phyloP scores from a whole-genome alignment of 2,888 invertebrate species.

The Oscheius sp. region DNA sequence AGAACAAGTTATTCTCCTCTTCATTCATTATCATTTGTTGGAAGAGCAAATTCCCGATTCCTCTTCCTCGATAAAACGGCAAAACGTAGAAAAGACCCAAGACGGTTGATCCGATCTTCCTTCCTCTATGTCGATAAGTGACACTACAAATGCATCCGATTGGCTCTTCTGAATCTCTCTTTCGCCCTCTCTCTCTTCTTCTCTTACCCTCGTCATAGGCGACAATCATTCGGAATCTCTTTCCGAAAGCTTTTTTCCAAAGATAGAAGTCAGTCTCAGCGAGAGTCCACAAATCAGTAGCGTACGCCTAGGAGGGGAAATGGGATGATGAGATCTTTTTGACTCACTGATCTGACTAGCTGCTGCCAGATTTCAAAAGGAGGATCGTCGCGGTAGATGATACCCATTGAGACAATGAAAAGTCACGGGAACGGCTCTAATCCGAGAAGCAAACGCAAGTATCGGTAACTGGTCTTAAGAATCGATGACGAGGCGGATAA shows the following conservation, averaged over 20 bases:
- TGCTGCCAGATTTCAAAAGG: slow-evolving; percentile 8
- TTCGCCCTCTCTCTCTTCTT: too few species aligned
- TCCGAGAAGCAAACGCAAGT: neutral
- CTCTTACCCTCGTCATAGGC: slow-evolving; percentile 22
- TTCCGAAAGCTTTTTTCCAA: slow-evolving; percentile 17
- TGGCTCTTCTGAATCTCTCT: too few species aligned
- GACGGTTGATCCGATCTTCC: neutral
- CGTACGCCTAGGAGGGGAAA: slow-evolving; percentile 6
- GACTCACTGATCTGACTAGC: slow-evolving; percentile 1
- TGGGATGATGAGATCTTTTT: neutral
- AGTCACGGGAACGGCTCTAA: slow-evolving; percentile 14
- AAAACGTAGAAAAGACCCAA: slow-evolving; percentile 27
- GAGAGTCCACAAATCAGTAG: slow-evolving; percentile 15
- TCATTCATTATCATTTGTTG: slow-evolving; percentile 12
- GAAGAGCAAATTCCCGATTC: slow-evolving; percentile 25
- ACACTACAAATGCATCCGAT: slow-evolving; percentile 23
- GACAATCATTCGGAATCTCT: slow-evolving; percentile 19
- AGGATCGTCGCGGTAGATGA: slow-evolving; percentile 15
- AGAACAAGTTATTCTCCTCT: slow-evolving; percentile 12
- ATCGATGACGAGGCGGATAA: neutral
- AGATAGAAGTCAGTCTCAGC: slow-evolving; percentile 18
- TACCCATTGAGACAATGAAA: neutral
- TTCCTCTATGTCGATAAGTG: slow-evolving; percentile 1
- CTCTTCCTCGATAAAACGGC: slow-evolving; percentile 6
- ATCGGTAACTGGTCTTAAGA: neutral